A percentile compares a stretch with the other conserved stretches of the same genome.
phyloP scores from a whole-genome alignment of 2,797 vertebrate genomes.

The Eleutherodactylus coqui region DNA sequence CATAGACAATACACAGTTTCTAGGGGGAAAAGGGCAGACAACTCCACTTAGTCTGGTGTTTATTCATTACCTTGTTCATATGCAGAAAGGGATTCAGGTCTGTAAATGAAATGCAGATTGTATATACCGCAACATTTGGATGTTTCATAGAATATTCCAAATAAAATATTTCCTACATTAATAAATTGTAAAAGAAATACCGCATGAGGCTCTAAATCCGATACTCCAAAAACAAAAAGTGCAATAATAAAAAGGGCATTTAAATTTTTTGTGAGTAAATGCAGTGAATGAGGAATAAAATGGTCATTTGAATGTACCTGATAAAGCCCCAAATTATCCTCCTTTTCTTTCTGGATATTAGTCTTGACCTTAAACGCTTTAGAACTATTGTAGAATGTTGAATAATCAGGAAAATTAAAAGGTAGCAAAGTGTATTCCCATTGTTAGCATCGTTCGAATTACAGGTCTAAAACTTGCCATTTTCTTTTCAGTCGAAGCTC shows the following conservation, averaged over 20 bases:
- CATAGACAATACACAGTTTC: neutral
- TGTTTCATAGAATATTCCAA: neutral
- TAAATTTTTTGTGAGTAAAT: conserved; percentile 15
- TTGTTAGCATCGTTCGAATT: conserved; percentile 67
- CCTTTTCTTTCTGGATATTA: conserved; percentile 54
- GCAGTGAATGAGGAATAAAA: conserved; percentile 8
- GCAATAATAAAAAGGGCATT: conserved; percentile 29
- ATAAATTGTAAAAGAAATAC: neutral
- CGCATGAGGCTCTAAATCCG: no score
- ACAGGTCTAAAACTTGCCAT: conserved; percentile 68
- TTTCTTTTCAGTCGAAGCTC: conserved; percentile 76
- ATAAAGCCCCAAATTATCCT: conserved; percentile 62
- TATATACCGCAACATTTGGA: neutral
- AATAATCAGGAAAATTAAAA: conserved; percentile 65
- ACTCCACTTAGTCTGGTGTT: no score
- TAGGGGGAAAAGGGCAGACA: neutral
- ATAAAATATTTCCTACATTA: conserved; percentile 1
- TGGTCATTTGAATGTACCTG: conserved; percentile 54
- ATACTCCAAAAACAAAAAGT: neutral
- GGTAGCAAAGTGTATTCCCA: conserved; percentile 65
- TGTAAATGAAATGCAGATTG: neutral
- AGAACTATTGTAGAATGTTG: conserved; percentile 58
- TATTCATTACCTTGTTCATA: neutral
- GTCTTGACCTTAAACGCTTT: conserved; percentile 60
- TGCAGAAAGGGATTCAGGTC: neutral